Conservation (phyloP, 2,888 invertebrate genomes). For the Aleiodes testaceus region DNA sequence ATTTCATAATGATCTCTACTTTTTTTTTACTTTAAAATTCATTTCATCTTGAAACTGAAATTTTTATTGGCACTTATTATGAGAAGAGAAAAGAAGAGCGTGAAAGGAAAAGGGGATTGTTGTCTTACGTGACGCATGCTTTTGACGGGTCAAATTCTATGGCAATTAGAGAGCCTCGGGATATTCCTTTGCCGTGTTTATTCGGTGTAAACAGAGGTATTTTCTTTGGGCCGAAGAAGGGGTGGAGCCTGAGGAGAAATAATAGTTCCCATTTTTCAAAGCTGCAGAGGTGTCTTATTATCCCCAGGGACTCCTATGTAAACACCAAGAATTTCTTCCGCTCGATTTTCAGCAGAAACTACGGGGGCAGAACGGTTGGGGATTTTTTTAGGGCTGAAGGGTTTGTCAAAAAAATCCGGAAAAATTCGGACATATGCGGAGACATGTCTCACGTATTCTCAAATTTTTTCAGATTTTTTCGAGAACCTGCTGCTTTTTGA, state of each 20-base stretch:
- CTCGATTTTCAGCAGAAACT: slow-evolving; percentile 39
- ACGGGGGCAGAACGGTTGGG: too few relatives aligned
- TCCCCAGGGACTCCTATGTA: slow-evolving; percentile 50
- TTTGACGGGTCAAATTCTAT: slow-evolving; percentile 17
- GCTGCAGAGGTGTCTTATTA: slow-evolving; percentile 40
- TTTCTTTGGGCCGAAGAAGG: slow-evolving; percentile 45
- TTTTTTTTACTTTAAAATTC: too few relatives aligned
- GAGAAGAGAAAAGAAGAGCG: neutral
- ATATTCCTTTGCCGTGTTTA: slow-evolving; percentile 53
- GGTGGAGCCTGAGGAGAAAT: slow-evolving; percentile 29
- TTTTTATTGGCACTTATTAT: too few relatives aligned
- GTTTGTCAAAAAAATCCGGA: too few relatives aligned
- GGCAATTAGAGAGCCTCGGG: slow-evolving; percentile 38
- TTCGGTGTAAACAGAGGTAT: slow-evolving; percentile 56
- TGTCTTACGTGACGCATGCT: slow-evolving; percentile 21
- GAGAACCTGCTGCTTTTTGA: too few relatives aligned
- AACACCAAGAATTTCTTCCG: slow-evolving; percentile 52
- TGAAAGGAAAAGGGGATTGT: neutral
- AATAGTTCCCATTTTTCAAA: slow-evolving; percentile 15
- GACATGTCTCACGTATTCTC: too few relatives aligned
- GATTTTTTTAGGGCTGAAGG: too few relatives aligned
- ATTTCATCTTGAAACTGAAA: too few relatives aligned
- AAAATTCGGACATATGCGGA: too few relatives aligned
- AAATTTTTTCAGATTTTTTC: too few relatives aligned
- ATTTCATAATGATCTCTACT: neutral